A percentile compares a stretch with the other conserved stretches of the same genome.
phyloP scores from a whole-genome alignment of 2,888 invertebrate species.

The Ornithoptera alexandrae region DNA sequence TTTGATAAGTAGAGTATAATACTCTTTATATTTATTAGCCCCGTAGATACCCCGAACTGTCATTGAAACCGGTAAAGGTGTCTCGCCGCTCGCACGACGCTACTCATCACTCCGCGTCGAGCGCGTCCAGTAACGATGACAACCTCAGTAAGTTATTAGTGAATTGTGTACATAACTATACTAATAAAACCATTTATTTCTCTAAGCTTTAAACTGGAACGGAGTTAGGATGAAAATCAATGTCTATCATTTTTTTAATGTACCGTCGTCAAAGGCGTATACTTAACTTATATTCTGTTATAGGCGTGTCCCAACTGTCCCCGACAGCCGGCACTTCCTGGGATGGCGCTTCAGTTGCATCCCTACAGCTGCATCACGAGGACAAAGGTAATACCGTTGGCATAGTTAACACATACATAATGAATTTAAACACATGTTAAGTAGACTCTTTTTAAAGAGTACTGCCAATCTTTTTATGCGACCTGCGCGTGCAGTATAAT shows the following conservation, averaged over 20 bases:
- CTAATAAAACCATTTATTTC: no score
- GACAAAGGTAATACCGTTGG: slow-evolving; percentile 47
- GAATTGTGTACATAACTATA: background rate
- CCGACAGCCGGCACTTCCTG: slow-evolving; percentile 58
- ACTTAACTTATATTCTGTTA: background rate
- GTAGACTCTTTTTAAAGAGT: no score
- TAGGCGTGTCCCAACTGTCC: slow-evolving; percentile 69
- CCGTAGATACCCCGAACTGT: slow-evolving; percentile 91
- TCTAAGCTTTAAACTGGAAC: no score
- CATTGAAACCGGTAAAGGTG: slow-evolving; percentile 93
- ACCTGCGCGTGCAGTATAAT: no score
- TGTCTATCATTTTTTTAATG: no score
- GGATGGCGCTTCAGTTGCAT: slow-evolving; percentile 61
- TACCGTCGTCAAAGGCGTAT: background rate
- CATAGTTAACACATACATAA: no score
- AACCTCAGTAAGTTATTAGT: slow-evolving; percentile 54
- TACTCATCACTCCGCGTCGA: slow-evolving; percentile 43
- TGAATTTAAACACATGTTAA: no score
- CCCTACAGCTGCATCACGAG: slow-evolving; percentile 58
- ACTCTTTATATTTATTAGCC: slow-evolving; percentile 78
- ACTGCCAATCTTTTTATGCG: no score
- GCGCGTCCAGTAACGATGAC: slow-evolving; percentile 57
- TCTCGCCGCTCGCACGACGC: slow-evolving; percentile 54
- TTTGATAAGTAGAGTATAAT: background rate
- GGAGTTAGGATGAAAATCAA: no score